Base-by-base conservation (phyloP, 2,888 invertebrate species). In the Gisinianus flammeolus region DNA sequence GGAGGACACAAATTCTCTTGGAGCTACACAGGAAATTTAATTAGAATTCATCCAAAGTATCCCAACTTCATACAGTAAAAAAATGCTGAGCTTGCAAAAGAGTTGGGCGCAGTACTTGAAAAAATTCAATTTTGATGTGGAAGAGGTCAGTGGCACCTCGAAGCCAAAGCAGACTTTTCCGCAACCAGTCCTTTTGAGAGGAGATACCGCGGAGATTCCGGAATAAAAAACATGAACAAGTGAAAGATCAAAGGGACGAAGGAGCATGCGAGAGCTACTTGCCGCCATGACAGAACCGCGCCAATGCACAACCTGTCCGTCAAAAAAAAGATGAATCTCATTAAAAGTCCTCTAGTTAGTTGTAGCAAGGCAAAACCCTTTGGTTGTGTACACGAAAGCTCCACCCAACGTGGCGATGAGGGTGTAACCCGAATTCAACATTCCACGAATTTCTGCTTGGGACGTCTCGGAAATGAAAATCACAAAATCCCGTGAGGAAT, bases 181-280 rank as follows among this genome's bases (percentile, higher is more conserved):
- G 88, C 87, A 54, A 89, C 85, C n/a, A 87, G 80, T 58, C 86
- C 85, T 86, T 89, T 89, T 85, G 91, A 90, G 72, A 93, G 87
- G 64, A 94, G 87, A 88, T 92, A 93, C n/a, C 91, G 90, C 92
- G 86, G 94, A 16, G 83, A 83, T 69, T 85, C 97, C 0, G 96
- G 97, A 91, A 96, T 93, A 84, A 94, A 92, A 85, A 93, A 90
- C 88, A 96, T 93, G 2, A 92, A 88, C 0, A 89, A 84, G 0
- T 91, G 91, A 84, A 94, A 93, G 5, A 94, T 85, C 0, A 94
- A 85, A 0, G 95, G 92, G 6, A 93, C 88, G 0, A 90, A 85
- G 0, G 90, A 90, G 81, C 92, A 93, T 19, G 92, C 87, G 10
- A 92, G 87, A 12, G 93, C 92, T 83, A 93, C 89, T 22, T 88